Percentiles rank a stretch among this genome's conserved stretches.
phyloP scores from a whole-genome alignment of 2,797 vertebrate genomes.

The Sebastiscus albofasciatus region DNA sequence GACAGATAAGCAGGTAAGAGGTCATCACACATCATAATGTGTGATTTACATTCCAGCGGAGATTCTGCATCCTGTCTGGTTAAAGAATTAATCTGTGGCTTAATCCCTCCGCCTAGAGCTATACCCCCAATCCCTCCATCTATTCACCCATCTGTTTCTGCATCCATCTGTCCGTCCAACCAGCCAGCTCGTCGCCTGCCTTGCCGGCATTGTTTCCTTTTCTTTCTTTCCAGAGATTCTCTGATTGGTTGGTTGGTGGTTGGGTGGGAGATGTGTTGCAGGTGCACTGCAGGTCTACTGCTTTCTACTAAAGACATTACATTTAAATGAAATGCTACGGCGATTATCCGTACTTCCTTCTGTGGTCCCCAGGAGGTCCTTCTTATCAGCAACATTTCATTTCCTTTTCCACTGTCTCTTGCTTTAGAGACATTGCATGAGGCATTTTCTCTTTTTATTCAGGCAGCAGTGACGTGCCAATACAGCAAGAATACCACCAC shows the following conservation, averaged over 20 bases:
- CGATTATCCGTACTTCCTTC: neutral
- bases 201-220: neutral
- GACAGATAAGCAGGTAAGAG: slow-evolving; percentile 43
- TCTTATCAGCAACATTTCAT: slow-evolving; percentile 3
- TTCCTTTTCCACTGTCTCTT: slow-evolving; percentile 1
- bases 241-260: neutral
- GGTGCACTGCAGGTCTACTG: neutral
- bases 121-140: slow-evolving; percentile 58
- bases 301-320: neutral
- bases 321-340: neutral
- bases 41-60: slow-evolving; percentile 38
- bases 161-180: slow-evolving; percentile 52
- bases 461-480: neutral
- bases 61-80: slow-evolving; percentile 45
- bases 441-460: neutral
- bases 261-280: neutral
- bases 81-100: slow-evolving; percentile 63
- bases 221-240: neutral
- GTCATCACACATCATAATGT: slow-evolving; percentile 32
- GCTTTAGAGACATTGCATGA: neutral
- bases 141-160: slow-evolving; percentile 48
- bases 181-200: neutral
- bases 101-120: slow-evolving; percentile 53
- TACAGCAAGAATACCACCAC: neutral
- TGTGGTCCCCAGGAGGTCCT: neutral